These are phyloP conservation scores for Channallabes apus DNA, from an alignment of 2,797 vertebrate genomes.

Conservation along the genomic window DNA sequence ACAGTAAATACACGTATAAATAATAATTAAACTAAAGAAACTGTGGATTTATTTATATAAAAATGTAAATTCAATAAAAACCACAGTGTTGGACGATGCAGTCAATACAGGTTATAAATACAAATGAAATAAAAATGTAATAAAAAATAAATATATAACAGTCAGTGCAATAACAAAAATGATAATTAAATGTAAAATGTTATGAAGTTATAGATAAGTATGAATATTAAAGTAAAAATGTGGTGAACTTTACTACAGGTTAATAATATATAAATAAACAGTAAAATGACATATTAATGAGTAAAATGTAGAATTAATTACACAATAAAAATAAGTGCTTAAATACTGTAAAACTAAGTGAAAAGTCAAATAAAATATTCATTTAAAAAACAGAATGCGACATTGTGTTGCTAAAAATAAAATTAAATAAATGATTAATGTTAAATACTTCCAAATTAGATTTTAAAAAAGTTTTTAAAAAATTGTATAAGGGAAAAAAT, in stretches of 20 bases:
- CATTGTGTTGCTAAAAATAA: background rate
- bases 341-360: background rate
- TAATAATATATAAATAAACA: background rate
- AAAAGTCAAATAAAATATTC: background rate
- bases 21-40: too few species aligned
- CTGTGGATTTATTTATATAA: too few species aligned
- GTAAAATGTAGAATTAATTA: background rate
- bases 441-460: background rate
- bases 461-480: background rate
- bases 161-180: too few species aligned
- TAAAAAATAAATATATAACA: background rate
- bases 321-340: background rate
- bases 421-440: background rate
- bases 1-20: background rate
- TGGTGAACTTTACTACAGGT: background rate
- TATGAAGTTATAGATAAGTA: background rate
- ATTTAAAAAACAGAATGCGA: background rate
- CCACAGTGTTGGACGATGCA: too few species aligned
- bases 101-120: too few species aligned
- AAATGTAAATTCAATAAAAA: too few species aligned
- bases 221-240: background rate
- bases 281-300: too few species aligned
- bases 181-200: background rate
- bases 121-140: background rate
- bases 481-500: background rate